These are phyloP conservation scores for Marronus borbonicus DNA, from an alignment of 2,888 invertebrate genomes.

Conservation along the genomic window DNA sequence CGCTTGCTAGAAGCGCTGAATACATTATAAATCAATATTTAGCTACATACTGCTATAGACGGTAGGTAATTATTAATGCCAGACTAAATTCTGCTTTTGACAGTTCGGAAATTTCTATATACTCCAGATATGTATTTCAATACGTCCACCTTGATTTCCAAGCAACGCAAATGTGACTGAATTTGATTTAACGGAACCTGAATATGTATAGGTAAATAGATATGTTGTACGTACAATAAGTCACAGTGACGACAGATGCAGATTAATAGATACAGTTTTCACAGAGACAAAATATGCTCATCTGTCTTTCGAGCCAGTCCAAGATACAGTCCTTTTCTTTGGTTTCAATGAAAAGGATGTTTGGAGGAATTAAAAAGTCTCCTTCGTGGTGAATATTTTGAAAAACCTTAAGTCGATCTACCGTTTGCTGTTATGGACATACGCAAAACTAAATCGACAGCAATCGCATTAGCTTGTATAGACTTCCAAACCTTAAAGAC, in stretches of 20 bases:
- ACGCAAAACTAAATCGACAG: too few relatives aligned
- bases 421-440: too few relatives aligned
- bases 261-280: too few relatives aligned
- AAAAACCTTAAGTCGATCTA: too few relatives aligned
- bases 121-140: conserved; percentile 42
- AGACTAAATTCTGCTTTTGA: conserved; percentile 58
- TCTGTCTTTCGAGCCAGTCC: too few relatives aligned
- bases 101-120: conserved; percentile 56
- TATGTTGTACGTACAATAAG: not conserved
- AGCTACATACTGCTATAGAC: conserved; percentile 58
- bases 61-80: conserved; percentile 62
- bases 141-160: conserved; percentile 49
- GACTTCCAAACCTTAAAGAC: too few relatives aligned
- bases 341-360: too few relatives aligned
- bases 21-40: conserved; percentile 53
- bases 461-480: too few relatives aligned
- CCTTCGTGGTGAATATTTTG: too few relatives aligned
- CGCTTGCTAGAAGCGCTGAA: conserved; percentile 27
- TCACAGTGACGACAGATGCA: not conserved
- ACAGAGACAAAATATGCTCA: too few relatives aligned
- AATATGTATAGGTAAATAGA: not conserved
- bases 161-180: conserved; percentile 47
- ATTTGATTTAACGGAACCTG: conserved; percentile 30
- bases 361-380: too few relatives aligned
- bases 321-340: too few relatives aligned